phyloP scores from a whole-genome alignment of 2,113 vertebrate genomes.

The Hydrolagus affinis region DNA sequence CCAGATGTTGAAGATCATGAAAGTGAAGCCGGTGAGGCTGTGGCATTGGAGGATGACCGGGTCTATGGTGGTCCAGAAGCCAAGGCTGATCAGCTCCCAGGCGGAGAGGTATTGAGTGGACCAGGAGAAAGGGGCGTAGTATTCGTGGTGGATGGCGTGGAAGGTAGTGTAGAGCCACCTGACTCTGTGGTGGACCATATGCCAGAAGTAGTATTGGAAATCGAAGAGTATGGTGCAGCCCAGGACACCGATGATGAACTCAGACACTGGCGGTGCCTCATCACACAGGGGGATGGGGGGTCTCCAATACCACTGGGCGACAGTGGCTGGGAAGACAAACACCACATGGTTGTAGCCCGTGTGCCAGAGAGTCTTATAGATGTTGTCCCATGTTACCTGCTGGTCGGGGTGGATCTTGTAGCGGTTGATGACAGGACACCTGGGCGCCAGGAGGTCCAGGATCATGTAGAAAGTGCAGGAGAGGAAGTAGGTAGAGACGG shows the following conservation, averaged over 20 bases:
- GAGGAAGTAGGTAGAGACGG: conserved; percentile 56
- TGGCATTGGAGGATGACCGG: conserved; percentile 62
- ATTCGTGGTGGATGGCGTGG: conserved; percentile 65
- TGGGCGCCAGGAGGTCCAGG: conserved; percentile 58
- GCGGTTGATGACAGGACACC: conserved; percentile 54
- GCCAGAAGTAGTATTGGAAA: conserved; percentile 69
- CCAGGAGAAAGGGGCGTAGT: conserved; percentile 60
- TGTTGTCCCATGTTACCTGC: conserved; percentile 50
- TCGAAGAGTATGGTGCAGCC: conserved; percentile 66
- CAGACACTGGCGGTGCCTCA: conserved; percentile 53
- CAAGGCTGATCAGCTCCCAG: conserved; percentile 63
- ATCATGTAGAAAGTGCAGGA: conserved; percentile 54
- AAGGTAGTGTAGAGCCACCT: conserved; percentile 64
- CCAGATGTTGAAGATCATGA: conserved; percentile 68
- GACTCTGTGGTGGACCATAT: conserved; percentile 61
- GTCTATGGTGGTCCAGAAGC: conserved; percentile 62
- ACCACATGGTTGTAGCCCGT: conserved; percentile 63
- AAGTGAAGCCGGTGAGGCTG: conserved; percentile 60
- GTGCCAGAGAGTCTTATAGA: conserved; percentile 52
- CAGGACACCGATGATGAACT: conserved; percentile 56
- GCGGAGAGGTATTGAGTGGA: conserved; percentile 65
- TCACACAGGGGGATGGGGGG: conserved; percentile 53
- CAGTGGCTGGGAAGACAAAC: conserved; percentile 60
- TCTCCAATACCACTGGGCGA: conserved; percentile 65
- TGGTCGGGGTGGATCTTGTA: conserved; percentile 57